Evolutionary conservation across 2,797 vertebrate species (phyloP).

Genomic region (Vultur gryphus): DNA sequence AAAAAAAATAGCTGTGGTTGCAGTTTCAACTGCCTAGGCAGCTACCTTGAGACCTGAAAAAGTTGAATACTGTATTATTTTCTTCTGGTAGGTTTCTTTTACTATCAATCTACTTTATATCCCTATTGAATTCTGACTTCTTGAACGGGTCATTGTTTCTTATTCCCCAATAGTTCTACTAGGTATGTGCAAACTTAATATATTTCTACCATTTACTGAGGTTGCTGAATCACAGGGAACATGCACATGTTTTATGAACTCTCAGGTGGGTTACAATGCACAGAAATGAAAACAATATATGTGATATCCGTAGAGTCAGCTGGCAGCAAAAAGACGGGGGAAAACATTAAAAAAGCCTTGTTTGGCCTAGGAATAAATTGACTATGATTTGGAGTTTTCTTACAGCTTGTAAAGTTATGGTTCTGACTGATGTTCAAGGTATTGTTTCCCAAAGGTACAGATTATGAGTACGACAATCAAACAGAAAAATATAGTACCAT

Average conservation of each 20-base stretch:
- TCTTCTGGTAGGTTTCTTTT: conserved; percentile 4
- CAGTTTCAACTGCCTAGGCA: not conserved
- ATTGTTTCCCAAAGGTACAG: not conserved
- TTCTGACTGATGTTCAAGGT: not conserved
- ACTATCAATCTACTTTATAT: conserved; percentile 2
- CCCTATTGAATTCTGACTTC: conserved; percentile 11
- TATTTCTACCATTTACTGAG: conserved; percentile 24
- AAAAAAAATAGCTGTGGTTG: not conserved
- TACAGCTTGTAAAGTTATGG: not conserved
- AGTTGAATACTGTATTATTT: not conserved
- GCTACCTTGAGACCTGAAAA: not conserved
- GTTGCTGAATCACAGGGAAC: not conserved
- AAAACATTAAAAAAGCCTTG: not conserved
- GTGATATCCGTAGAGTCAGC: not conserved
- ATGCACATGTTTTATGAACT: conserved; percentile 14
- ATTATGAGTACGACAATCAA: not conserved
- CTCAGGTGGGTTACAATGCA: not conserved
- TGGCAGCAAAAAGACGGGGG: not conserved
- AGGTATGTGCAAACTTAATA: conserved; percentile 9
- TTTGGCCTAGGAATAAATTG: not conserved
- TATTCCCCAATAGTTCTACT: conserved; percentile 9
- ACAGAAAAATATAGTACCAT: not conserved
- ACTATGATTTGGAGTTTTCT: not conserved
- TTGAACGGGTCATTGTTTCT: not conserved
- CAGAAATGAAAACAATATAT: conserved; percentile 23